Percentiles rank a stretch among this genome's conserved stretches.
These are phyloP conservation scores for Anthophora plumipes DNA, from an alignment of 2,888 invertebrate species.

Conservation along the genomic window DNA sequence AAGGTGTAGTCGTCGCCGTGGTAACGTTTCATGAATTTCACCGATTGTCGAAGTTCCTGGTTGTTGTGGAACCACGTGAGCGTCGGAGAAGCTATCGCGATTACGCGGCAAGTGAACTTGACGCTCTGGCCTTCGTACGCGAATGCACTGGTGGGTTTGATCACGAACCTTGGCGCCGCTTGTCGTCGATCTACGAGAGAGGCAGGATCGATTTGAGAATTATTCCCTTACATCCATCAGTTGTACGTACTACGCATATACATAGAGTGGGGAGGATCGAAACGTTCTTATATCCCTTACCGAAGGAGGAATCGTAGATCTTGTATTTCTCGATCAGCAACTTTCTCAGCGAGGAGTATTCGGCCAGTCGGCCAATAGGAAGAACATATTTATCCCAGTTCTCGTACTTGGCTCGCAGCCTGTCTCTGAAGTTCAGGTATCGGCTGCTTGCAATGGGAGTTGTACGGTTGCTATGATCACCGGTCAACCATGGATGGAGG, in stretches of 20 bases:
- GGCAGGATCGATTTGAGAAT: too few relatives aligned
- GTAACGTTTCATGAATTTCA: conserved; percentile 99
- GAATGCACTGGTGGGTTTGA: conserved; percentile 97
- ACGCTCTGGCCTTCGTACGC: conserved; percentile 99
- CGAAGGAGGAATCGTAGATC: conserved; percentile 97
- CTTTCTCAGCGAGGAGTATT: conserved; percentile 98
- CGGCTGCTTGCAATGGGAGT: conserved; percentile 92
- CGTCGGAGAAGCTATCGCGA: conserved; percentile 96
- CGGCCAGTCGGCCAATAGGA: conserved; percentile 98
- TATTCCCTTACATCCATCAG: too few relatives aligned
- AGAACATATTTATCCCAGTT: conserved; percentile 93
- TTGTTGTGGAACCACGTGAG: conserved; percentile 98
- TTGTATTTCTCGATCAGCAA: conserved; percentile 97
- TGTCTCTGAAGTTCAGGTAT: conserved; percentile 94
- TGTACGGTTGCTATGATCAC: conserved; percentile 91
- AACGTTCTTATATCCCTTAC: conserved; percentile 85
- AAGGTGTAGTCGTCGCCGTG: conserved; percentile 98
- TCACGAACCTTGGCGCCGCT: conserved; percentile 99
- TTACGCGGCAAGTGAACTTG: conserved; percentile 98
- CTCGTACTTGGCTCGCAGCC: conserved; percentile 93
- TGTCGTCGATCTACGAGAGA: conserved; percentile 93
- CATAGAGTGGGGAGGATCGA: not conserved
- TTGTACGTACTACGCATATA: not conserved
- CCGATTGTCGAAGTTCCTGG: conserved; percentile 96
- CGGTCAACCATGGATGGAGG: conserved; percentile 97